A percentile compares a stretch with the other conserved stretches of the same genome.
Evolutionary conservation across 2,888 invertebrate species (phyloP).

Genomic region (Pimpla rufipes): DNA sequence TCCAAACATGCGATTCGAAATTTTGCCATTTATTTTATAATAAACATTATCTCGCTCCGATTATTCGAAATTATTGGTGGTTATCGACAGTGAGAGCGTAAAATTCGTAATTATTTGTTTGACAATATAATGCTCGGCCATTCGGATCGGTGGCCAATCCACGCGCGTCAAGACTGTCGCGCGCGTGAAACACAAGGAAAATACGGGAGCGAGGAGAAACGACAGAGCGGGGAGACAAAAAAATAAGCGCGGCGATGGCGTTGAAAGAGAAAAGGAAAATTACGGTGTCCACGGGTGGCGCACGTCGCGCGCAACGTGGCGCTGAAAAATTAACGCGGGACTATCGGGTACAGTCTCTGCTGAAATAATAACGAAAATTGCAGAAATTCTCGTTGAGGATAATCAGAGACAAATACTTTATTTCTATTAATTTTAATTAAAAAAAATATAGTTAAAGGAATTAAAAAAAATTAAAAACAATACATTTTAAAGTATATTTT

Average conservation of each 20-base stretch:
- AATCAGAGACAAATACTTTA: too few relatives aligned
- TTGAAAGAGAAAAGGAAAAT: constrained; percentile 15
- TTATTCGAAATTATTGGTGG: too few relatives aligned
- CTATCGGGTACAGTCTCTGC: constrained; percentile 3
- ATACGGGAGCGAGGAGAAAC: not conserved
- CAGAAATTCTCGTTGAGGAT: too few relatives aligned
- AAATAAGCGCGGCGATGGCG: not conserved
- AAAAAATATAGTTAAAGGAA: too few relatives aligned
- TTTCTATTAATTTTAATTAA: too few relatives aligned
- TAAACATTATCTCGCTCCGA: too few relatives aligned
- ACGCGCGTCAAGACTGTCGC: not conserved
- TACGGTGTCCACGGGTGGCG: not conserved
- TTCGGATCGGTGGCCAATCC: not conserved
- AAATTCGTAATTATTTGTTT: not conserved
- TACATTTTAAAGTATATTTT: too few relatives aligned
- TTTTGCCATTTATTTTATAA: too few relatives aligned
- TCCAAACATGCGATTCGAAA: not conserved
- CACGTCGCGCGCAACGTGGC: constrained; percentile 5
- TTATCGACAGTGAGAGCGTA: too few relatives aligned
- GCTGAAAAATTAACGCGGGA: constrained; percentile 17
- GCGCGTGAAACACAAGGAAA: not conserved
- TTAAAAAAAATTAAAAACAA: too few relatives aligned
- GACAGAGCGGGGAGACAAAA: not conserved
- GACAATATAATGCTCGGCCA: not conserved
- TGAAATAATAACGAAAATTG: not conserved